Evolutionary conservation across 2,113 vertebrate genomes (phyloP), one percentile per base, ranked within the genome.

Genomic region (Sinocyclocheilus grahami): DNA sequence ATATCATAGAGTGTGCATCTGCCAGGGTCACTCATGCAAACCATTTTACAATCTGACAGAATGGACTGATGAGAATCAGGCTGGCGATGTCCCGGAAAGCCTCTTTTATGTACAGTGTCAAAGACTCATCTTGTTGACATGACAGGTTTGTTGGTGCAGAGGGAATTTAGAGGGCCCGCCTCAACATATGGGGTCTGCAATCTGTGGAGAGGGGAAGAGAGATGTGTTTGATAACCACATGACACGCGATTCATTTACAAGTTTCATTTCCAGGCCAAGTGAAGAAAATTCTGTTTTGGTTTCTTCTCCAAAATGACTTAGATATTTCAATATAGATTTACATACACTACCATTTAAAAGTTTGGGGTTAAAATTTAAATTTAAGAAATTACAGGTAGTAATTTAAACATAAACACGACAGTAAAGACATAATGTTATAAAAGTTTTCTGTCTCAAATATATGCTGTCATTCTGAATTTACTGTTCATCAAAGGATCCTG

Each of bases 81-180:
- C 42, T 53, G 63, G 27, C 37, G 18, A 82, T 48, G 78, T 79
- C 7, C 5, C 20, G 22, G 22, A 67, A 75, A 84, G 69, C 20
- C 69, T 72, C 24, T 78, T 78, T 78, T 53, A 83, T 86, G 72
- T 60, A 27, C 46, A 42, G n/a, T 37, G 79, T 75, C 80, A 76
- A 60, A 79, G 24, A 5, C 24, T 72, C 33, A n/a, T 30, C 18
- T 86, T 48, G 72, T 77, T 88, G 79, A 37, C 76, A 55, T 11
- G 24, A 24, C 42, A 85, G 82, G 16, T 71, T 85, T 82, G 53
- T 33, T 2, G 53, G 22, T 72, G 24, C 53, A 48, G 24, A 46
- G 55, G 72, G 82, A 60, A 27, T 65, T 78, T 55, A 55, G 24
- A 83, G 33, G 55, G 20, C 30, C 72, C 33, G 46, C 65, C 51